Percentiles rank a stretch among this genome's conserved stretches.
Conservation (phyloP, 2,888 invertebrate species). For the Drosophila putrida region DNA sequence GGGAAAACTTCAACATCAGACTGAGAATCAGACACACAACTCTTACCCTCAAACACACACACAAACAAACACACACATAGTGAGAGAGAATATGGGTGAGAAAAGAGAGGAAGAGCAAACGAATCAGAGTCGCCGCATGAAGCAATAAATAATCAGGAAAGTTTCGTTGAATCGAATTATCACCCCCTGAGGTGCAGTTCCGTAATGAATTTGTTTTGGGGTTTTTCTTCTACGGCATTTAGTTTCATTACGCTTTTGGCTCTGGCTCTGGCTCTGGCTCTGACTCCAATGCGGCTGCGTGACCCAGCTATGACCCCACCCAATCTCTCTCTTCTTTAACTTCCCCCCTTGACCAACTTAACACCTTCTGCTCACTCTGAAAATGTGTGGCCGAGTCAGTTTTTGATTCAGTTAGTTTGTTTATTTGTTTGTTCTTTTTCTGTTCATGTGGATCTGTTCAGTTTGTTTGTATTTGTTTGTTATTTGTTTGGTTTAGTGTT, state of each 20-base stretch:
- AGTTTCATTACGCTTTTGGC: slow-evolving; percentile 72
- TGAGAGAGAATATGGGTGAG: not conserved
- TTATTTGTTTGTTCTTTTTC: slow-evolving; percentile 56
- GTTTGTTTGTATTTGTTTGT: slow-evolving; percentile 33
- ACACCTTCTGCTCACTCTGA: slow-evolving; percentile 1
- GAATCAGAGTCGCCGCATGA: slow-evolving; percentile 64
- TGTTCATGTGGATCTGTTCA: slow-evolving; percentile 17
- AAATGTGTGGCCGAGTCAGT: slow-evolving; percentile 48
- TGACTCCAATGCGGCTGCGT: slow-evolving; percentile 70
- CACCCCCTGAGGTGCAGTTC: slow-evolving; percentile 81
- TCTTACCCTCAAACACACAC: slow-evolving; percentile 1
- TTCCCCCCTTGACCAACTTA: slow-evolving; percentile 15
- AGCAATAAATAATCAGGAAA: slow-evolving; percentile 81
- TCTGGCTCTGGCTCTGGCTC: slow-evolving; percentile 2
- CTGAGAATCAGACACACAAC: slow-evolving; percentile 2
- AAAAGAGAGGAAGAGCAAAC: slow-evolving; percentile 5
- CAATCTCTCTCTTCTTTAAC: not conserved
- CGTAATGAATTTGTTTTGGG: slow-evolving; percentile 81
- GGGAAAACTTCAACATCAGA: slow-evolving; percentile 57
- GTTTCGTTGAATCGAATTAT: slow-evolving; percentile 81
- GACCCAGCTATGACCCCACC: slow-evolving; percentile 50
- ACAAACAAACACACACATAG: not conserved
- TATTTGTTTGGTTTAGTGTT: slow-evolving; percentile 48
- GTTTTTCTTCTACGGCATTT: slow-evolving; percentile 71
- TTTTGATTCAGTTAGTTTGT: slow-evolving; percentile 69